Percentiles rank a stretch among this genome's conserved stretches.
Conservation (phyloP, 2,888 invertebrate species). For the Mythimna ferrago region DNA sequence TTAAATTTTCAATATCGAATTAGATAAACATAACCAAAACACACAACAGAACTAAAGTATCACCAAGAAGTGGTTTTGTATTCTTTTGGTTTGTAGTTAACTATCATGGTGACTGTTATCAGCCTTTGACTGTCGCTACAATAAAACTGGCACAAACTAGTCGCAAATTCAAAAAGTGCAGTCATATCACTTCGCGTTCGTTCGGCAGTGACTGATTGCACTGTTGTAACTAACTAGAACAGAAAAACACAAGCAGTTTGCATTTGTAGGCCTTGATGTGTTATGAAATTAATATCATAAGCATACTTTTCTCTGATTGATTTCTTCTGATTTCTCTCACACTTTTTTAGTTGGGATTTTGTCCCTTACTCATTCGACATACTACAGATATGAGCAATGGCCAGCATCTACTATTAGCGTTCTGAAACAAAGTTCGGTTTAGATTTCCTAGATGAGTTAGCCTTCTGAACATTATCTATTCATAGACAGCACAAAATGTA, state of each 20-base stretch:
- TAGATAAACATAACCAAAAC: background rate
- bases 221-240: background rate
- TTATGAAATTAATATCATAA: no score
- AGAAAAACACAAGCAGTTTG: background rate
- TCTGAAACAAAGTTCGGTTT: background rate
- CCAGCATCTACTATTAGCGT: no score
- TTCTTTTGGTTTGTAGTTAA: background rate
- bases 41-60: background rate
- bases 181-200: background rate
- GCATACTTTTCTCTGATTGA: no score
- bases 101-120: background rate
- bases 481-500: slow-evolving; percentile 46
- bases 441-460: background rate
- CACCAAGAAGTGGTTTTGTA: background rate
- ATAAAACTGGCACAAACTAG: background rate
- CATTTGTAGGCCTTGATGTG: background rate
- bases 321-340: no score
- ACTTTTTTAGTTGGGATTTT: no score
- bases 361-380: no score
- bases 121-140: no score
- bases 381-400: no score
- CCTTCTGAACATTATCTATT: slow-evolving; percentile 32
- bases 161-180: background rate
- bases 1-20: background rate
- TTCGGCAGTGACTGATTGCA: background rate